Percentiles rank a stretch among this genome's conserved stretches.
These are phyloP conservation scores for Endomychus coccineus DNA, from an alignment of 2,888 invertebrate genomes.

Conservation along the genomic window DNA sequence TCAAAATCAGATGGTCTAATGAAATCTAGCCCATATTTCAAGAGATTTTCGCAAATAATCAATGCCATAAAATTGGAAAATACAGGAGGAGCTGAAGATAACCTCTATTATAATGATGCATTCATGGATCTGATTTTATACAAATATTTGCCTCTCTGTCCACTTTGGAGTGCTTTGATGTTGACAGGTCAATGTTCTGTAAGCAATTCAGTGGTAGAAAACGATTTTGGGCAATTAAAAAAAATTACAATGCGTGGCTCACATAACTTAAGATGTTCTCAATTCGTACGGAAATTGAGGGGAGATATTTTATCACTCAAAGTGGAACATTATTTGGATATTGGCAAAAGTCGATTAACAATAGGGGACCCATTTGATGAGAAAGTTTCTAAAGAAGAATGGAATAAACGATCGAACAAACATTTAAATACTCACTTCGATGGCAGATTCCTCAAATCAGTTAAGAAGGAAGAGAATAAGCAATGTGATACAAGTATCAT, in stretches of 20 bases:
- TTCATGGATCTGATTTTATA: neutral
- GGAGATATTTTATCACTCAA: constrained; percentile 2
- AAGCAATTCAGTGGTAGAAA: neutral
- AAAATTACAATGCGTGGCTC: neutral
- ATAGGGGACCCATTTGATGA: constrained; percentile 1
- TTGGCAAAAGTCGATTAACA: neutral
- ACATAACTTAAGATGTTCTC: neutral
- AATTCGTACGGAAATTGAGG: neutral
- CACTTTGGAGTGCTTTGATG: constrained; percentile 7
- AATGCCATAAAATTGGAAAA: too few relatives aligned
- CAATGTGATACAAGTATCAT: neutral
- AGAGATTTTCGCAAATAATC: neutral
- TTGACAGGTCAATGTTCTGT: too few relatives aligned
- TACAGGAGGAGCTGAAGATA: too few relatives aligned
- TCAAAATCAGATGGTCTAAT: neutral
- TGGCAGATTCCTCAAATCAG: too few relatives aligned
- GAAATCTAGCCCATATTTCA: constrained; percentile 2
- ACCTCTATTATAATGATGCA: too few relatives aligned
- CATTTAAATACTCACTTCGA: too few relatives aligned
- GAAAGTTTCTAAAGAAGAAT: constrained; percentile 10
- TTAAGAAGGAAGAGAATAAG: neutral
- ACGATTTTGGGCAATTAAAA: neutral
- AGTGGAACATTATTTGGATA: neutral
- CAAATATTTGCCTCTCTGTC: constrained; percentile 11
- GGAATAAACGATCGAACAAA: constrained; percentile 8